Evolutionary conservation across 2,888 invertebrate species (phyloP), one percentile per base, ranked within the genome.

Genomic region (Polyommatus icarus): DNA sequence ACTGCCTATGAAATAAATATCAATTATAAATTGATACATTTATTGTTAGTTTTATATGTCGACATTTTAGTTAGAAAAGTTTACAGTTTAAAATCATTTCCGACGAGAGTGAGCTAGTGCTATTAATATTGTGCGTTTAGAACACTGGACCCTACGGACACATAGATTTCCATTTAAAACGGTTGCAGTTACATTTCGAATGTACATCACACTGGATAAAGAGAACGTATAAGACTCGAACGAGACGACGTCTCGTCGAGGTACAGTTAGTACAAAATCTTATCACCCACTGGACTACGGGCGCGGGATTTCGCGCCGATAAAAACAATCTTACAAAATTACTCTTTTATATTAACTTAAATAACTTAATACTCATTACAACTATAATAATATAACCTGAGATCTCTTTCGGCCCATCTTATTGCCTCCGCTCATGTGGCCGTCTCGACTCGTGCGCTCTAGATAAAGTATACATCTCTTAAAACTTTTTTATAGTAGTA

Each of bases 101-200:
- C 86, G 89, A 90, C 91, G 92, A 91, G 89, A 90, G 93, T 93
- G 93, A 91, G 85, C 82, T 92, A 92, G 89, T 88, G 88, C 91
- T 91, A 93, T 92, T 46, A 92, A 92, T 92, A 93, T 94, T 94
- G 94, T 94, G 94, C 94, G 94, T 93, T 90, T 85, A 87, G 86
- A 91, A 93, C 93, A 93, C 94, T 93, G 94, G 94, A 93, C 93
- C 94, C 94, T 94, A 93, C 92, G 87, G 90, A 94, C 94, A 93
- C 92, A 93, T 90, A 93, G 91, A 94, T 92, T 93, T 91, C 88
- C 83, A 89, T 91, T 89, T 90, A 91, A 91, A 91, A 92, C 90
- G 87, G 91, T 90, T 90, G 90, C 89, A 89, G 91, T 93, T 91
- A 92, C 89, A 91, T 89, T 90, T 90, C 89, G 91, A 89, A 93